These are phyloP conservation scores for Sarcoramphus papa DNA, from an alignment of 2,797 vertebrate species.

Conservation along the genomic window DNA sequence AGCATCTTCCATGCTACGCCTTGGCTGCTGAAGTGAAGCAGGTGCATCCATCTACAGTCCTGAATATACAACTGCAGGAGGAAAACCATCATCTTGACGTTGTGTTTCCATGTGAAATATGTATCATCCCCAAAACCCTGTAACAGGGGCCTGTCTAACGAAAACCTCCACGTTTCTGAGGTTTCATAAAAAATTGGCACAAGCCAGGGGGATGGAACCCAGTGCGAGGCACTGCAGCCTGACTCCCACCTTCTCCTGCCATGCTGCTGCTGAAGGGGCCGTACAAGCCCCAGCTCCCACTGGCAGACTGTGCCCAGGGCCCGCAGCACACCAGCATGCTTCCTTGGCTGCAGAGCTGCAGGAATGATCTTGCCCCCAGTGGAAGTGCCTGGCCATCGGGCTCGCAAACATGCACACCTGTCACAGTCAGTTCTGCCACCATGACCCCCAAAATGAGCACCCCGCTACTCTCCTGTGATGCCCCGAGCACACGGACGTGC, in stretches of 20 bases:
- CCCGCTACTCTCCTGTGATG: rapidly evolving
- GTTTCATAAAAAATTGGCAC: not conserved
- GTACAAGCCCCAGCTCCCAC: rapidly evolving
- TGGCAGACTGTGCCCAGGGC: not conserved
- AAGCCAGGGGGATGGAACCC: not conserved
- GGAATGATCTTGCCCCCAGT: not conserved
- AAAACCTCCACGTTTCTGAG: not conserved
- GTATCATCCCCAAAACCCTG: not conserved
- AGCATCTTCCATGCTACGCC: not conserved
- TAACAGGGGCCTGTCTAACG: not conserved
- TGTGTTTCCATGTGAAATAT: not conserved
- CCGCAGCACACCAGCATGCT: not conserved
- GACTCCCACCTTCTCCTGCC: not conserved
- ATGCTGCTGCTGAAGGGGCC: not conserved
- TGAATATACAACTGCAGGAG: not conserved
- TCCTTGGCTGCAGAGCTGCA: not conserved
- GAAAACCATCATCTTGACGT: not conserved
- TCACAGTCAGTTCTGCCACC: not conserved
- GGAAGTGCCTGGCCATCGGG: not conserved
- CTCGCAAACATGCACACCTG: not conserved
- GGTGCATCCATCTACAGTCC: not conserved
- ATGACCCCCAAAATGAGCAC: not conserved
- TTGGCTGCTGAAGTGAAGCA: not conserved
- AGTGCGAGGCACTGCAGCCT: not conserved
- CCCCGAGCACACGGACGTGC: rapidly evolving